A percentile compares a stretch with the other conserved stretches of the same genome.
Evolutionary conservation across 2,113 vertebrate genomes (phyloP).

Genomic region (Psittacula cyanocephala): DNA sequence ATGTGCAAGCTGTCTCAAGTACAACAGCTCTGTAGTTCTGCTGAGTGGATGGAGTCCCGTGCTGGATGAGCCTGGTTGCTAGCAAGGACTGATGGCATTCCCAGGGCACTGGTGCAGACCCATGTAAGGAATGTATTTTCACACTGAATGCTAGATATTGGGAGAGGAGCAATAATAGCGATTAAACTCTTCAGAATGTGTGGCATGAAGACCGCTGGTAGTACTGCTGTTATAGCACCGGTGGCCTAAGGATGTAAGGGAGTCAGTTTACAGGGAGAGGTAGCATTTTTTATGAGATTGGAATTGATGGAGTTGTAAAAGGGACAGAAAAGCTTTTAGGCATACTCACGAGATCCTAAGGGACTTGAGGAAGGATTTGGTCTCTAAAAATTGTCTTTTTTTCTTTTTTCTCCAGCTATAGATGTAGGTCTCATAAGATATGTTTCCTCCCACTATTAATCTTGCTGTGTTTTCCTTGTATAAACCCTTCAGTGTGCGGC

Average conservation of each 20-base stretch:
- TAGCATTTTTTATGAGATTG: background rate
- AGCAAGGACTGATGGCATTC: accelerated
- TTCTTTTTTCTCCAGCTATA: background rate
- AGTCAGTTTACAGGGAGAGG: background rate
- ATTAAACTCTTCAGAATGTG: background rate
- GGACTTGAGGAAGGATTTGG: background rate
- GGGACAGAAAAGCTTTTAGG: background rate
- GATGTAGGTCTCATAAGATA: background rate
- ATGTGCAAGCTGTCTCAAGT: background rate
- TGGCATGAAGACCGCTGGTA: background rate
- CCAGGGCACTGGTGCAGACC: accelerated
- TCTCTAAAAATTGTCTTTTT: background rate
- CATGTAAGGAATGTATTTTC: background rate
- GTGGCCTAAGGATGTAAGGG: background rate
- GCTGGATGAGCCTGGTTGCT: accelerated
- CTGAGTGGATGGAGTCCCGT: background rate
- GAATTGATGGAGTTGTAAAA: background rate
- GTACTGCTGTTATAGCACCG: background rate
- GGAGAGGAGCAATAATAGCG: background rate
- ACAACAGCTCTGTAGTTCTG: background rate
- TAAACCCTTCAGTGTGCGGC: background rate
- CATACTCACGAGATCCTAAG: background rate
- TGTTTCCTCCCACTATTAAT: background rate
- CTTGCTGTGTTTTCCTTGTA: background rate
- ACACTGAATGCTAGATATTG: background rate